phyloP scores from a whole-genome alignment of 2,797 vertebrate genomes.

The Poecilia picta region DNA sequence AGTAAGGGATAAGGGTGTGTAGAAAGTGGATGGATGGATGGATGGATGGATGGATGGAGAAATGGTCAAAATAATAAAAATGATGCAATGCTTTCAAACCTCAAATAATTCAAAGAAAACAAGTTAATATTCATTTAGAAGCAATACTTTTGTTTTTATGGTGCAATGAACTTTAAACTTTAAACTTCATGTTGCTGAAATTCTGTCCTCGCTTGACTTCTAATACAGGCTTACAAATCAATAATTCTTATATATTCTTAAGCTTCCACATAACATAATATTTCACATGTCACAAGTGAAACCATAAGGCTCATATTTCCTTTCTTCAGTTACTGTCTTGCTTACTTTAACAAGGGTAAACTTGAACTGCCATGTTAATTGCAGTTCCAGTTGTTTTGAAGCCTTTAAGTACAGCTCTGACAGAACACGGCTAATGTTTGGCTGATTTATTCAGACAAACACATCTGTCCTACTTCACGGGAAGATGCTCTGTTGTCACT shows the following conservation, averaged over 20 bases:
- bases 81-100: no score
- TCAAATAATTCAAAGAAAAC: no score
- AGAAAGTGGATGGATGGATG: no score
- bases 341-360: not conserved
- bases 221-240: not conserved
- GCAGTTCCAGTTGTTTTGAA: not conserved
- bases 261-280: not conserved
- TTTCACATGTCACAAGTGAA: not conserved
- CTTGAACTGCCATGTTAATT: not conserved
- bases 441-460: not conserved
- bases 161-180: no score
- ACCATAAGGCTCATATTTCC: not conserved
- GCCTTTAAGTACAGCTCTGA: not conserved
- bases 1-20: no score
- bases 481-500: not conserved
- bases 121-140: no score
- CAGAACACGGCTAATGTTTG: not conserved
- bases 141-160: no score
- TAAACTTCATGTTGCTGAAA: no score
- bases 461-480: not conserved
- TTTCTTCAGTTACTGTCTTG: not conserved
- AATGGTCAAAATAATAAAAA: no score
- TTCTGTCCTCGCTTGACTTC: no score
- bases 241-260: not conserved
- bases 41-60: no score